Base-by-base conservation (phyloP, 1,140 invertebrate species). In the Drosophila hydei region DNA sequence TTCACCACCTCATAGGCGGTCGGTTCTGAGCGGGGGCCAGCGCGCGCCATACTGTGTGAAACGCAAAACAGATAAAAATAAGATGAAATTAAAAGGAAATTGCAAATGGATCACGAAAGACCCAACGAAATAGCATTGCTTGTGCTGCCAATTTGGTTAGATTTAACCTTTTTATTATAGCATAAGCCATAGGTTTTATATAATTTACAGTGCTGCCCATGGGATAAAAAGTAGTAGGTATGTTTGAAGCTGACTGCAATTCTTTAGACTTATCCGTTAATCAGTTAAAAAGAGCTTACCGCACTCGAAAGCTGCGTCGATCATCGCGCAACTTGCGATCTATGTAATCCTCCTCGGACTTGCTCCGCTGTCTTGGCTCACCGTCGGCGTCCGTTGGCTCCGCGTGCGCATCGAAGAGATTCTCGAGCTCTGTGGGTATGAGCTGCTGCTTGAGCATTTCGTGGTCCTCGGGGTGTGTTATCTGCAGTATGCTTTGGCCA, bases 401-500 rank as follows among this genome's bases (percentile, higher is more conserved):
- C 40, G 72, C 77, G 61, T 92, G 78, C 25, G 91, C 78, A 62
- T 91, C 89, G 23, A 92, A 91, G 58, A 92, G 79, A 77, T 89
- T 90, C 63, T 89, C 89, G 25, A 92, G 83, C 38, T 93, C 93
- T 9, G 92, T 93, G 0, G 94, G 93, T 58, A 92, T 94, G 8
- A 98, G 91, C 77, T 96, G 94, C 45, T 94, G 93, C 36, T 93
- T 93, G 16, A 98, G 92, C 58, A 94, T 94, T 5, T 93, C 93
- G 55, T 95, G 94, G 89, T 98, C 97, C 14, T 96, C 95, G 2
- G 94, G 94, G 83, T 96, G 95, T 4, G 96, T 94, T 52, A 97
- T 95, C 60, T 94, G 95, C 85, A 95, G 95, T 50, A 98, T 92
- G 54, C 95, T 96, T 81, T 97, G 95, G 0, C 97, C 97, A 88